Conservation (phyloP, 2,113 vertebrate species). For the Scolopax mira region DNA sequence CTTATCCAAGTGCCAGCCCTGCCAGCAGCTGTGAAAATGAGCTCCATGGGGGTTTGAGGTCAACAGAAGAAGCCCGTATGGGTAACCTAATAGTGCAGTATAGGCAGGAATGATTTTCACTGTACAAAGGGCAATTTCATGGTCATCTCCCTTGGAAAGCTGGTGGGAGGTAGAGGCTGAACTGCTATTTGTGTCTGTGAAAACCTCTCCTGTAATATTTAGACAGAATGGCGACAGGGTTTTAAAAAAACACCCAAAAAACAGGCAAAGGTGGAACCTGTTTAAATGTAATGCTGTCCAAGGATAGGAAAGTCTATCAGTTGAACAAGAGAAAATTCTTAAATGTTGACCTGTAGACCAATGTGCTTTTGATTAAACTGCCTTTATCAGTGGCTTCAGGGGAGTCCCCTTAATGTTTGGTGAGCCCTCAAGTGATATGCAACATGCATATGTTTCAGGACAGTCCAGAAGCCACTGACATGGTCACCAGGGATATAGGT, state of each 20-base stretch:
- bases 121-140: constrained; percentile 49
- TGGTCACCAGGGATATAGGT: neutral
- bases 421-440: neutral
- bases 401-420: neutral
- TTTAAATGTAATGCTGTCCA: neutral
- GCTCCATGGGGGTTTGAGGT: neutral
- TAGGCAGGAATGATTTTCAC: neutral
- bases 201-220: neutral
- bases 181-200: neutral
- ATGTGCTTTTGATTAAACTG: neutral
- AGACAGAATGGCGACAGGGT: neutral
- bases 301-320: neutral
- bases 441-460: neutral
- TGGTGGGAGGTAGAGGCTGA: neutral
- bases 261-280: neutral
- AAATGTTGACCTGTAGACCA: neutral
- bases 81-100: constrained; percentile 8
- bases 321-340: neutral
- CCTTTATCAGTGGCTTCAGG: neutral
- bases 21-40: neutral
- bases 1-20: neutral
- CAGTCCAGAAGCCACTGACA: neutral
- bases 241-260: neutral
- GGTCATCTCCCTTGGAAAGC: neutral
- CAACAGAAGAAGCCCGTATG: neutral